Evolutionary conservation across 2,888 invertebrate species (phyloP).

Genomic region (Peribatodes rhomboidaria): DNA sequence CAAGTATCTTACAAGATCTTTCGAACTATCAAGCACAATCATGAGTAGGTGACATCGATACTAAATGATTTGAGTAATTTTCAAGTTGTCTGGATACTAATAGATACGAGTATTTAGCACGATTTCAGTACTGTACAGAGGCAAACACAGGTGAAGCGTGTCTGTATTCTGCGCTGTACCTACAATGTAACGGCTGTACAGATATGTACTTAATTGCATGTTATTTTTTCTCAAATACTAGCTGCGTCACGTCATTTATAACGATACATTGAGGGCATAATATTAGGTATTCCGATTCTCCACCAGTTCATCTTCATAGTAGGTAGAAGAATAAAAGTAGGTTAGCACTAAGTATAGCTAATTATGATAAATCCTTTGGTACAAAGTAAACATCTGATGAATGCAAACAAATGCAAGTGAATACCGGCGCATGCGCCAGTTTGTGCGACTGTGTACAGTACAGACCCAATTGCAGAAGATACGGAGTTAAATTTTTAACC

Average conservation of each 20-base stretch:
- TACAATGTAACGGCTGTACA: slow-evolving; percentile 12
- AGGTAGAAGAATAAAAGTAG: too few species aligned
- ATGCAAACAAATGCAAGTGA: too few species aligned
- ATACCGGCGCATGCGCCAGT: too few species aligned
- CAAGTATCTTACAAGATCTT: neutral
- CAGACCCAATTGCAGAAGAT: too few species aligned
- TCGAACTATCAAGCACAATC: neutral
- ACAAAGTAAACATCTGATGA: neutral
- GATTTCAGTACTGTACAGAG: neutral
- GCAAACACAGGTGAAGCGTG: neutral
- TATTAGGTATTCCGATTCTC: slow-evolving; percentile 3
- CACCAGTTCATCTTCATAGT: neutral
- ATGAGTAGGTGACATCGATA: too few species aligned
- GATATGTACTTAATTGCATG: slow-evolving; percentile 6
- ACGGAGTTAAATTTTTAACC: too few species aligned
- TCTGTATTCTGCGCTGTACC: neutral
- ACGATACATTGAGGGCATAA: neutral
- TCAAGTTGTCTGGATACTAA: too few species aligned
- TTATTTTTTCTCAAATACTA: slow-evolving; percentile 14
- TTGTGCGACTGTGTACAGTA: too few species aligned
- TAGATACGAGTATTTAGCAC: too few species aligned
- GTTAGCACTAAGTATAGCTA: too few species aligned
- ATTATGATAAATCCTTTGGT: neutral
- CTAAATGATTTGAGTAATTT: too few species aligned
- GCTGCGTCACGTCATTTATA: neutral